These are phyloP conservation scores for Cataglyphis rosenhaueri DNA, from an alignment of 2,888 invertebrate genomes.

Conservation along the genomic window DNA sequence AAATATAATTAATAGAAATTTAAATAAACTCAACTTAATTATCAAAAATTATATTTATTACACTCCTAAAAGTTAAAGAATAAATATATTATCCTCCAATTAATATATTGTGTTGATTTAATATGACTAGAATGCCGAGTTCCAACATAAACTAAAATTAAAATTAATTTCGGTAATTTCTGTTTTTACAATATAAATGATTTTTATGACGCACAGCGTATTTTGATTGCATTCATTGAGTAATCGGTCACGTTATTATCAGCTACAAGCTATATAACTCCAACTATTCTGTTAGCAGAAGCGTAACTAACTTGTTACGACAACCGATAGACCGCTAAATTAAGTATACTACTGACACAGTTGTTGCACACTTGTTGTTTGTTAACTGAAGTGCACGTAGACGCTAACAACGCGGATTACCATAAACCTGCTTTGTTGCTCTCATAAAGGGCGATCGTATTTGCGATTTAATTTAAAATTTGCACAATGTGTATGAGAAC, in stretches of 20 bases:
- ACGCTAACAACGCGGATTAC: slow-evolving; percentile 43
- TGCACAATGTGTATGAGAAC: slow-evolving; percentile 17
- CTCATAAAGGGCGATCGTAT: slow-evolving; percentile 28
- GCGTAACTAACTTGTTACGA: slow-evolving; percentile 65
- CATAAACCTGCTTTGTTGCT: slow-evolving; percentile 48
- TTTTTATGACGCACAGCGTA: neutral
- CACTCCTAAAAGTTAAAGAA: neutral
- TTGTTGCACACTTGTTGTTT: slow-evolving; percentile 67
- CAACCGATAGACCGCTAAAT: slow-evolving; percentile 66
- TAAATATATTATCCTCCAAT: neutral
- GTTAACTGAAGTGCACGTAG: slow-evolving; percentile 62
- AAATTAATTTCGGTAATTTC: neutral
- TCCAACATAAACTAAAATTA: neutral
- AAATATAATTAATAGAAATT: neutral
- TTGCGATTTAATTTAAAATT: slow-evolving; percentile 46
- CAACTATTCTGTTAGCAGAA: slow-evolving; percentile 58
- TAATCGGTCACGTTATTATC: slow-evolving; percentile 54
- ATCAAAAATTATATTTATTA: neutral
- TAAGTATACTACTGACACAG: slow-evolving; percentile 59
- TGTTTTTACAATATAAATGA: neutral
- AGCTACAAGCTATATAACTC: slow-evolving; percentile 55
- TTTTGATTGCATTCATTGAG: slow-evolving; percentile 12
- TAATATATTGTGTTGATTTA: neutral
- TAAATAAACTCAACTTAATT: neutral
- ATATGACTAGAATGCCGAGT: neutral